phyloP scores from a whole-genome alignment of 2,888 invertebrate genomes.

The Polyommatus iphigenia region DNA sequence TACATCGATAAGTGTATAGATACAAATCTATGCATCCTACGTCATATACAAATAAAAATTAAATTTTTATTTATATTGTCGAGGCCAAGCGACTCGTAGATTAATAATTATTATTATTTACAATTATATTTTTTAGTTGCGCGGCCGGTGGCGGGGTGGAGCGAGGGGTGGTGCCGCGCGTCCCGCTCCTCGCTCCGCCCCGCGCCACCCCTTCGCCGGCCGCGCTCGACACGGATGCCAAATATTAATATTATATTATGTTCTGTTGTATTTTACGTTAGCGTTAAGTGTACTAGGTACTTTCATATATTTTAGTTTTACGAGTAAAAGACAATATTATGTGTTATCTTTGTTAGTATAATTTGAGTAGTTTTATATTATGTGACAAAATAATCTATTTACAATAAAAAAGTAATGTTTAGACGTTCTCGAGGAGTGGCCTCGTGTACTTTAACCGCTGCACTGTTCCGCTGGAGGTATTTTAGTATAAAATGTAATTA shows the following conservation, averaged over 20 bases:
- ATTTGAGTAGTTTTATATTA: background rate
- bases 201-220: background rate
- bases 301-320: background rate
- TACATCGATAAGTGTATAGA: background rate
- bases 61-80: background rate
- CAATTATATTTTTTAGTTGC: background rate
- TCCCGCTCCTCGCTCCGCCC: background rate
- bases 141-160: background rate
- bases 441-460: background rate
- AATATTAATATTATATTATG: conserved; percentile 2
- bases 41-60: background rate
- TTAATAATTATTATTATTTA: background rate
- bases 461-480: background rate
- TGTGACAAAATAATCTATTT: background rate
- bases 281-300: background rate
- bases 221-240: background rate
- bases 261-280: background rate
- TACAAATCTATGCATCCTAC: background rate
- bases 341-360: background rate
- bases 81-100: background rate
- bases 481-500: background rate
- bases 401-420: background rate
- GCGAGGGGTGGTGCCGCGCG: background rate
- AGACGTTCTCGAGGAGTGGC: background rate
- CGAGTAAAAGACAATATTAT: background rate